A percentile compares a stretch with the other conserved stretches of the same genome.
Evolutionary conservation across 2,113 vertebrate genomes (phyloP).

Genomic region (Trematocara macrostoma): DNA sequence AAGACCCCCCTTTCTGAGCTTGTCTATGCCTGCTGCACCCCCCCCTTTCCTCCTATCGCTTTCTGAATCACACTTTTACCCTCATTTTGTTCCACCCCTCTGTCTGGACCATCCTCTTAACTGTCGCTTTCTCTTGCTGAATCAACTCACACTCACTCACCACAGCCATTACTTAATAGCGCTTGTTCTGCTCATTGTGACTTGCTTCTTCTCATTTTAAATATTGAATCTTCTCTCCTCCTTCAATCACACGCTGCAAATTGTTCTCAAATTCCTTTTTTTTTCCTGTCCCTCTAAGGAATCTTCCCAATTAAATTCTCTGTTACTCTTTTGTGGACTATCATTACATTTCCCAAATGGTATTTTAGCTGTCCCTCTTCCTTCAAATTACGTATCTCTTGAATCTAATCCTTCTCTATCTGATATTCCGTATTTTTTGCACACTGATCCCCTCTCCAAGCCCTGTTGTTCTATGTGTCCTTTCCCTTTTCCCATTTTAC

Average conservation of each 20-base stretch:
- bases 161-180: slow-evolving; percentile 10
- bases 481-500: background rate
- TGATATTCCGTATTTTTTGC: background rate
- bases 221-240: background rate
- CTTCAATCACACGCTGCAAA: background rate
- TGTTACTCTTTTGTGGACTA: background rate
- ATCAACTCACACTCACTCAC: background rate
- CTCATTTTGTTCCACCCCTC: background rate
- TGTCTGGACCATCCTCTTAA: slow-evolving; percentile 18
- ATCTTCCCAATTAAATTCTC: background rate
- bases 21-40: slow-evolving; percentile 1
- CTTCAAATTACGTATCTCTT: background rate
- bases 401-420: background rate
- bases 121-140: slow-evolving; percentile 4
- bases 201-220: background rate
- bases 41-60: background rate
- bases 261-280: background rate
- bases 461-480: background rate
- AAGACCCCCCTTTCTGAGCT: slow-evolving; percentile 46
- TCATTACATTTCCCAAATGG: slow-evolving; percentile 3
- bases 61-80: slow-evolving; percentile 2
- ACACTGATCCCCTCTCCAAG: background rate
- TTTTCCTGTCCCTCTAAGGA: background rate
- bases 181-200: slow-evolving; percentile 6
- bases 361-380: background rate